These are phyloP conservation scores for Aldabrachelys gigantea DNA, from an alignment of 2,113 vertebrate species.

Conservation along the genomic window DNA sequence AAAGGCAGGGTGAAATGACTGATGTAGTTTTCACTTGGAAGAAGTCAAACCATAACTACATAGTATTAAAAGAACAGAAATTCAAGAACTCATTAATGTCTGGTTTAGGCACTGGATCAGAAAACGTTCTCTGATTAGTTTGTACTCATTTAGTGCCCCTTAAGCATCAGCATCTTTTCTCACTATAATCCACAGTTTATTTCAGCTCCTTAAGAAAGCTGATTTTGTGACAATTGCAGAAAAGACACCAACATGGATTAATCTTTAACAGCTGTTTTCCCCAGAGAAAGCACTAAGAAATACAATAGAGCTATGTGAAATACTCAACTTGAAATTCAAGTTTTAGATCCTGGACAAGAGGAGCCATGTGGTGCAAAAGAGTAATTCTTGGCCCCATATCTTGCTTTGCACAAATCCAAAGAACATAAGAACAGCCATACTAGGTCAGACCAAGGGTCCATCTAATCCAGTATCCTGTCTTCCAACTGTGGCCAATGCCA, in stretches of 20 bases:
- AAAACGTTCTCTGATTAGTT: background rate
- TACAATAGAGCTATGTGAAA: background rate
- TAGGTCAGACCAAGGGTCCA: no score
- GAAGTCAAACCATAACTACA: slow-evolving; percentile 11
- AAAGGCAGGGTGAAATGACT: slow-evolving; percentile 2
- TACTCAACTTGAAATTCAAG: background rate
- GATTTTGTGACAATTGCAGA: background rate
- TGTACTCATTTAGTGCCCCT: background rate
- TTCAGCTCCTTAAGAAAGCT: background rate
- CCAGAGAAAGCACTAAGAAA: background rate
- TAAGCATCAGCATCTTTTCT: background rate
- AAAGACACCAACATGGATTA: background rate
- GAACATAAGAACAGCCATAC: no score
- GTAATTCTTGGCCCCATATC: rapidly evolving
- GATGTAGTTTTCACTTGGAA: slow-evolving; percentile 36
- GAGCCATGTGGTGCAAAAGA: background rate
- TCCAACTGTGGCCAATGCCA: no score
- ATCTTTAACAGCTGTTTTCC: slow-evolving; percentile 11
- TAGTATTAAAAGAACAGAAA: slow-evolving; percentile 55
- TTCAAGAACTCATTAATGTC: background rate
- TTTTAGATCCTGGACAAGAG: background rate
- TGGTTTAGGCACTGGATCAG: background rate
- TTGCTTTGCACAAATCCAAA: background rate
- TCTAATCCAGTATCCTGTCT: no score
- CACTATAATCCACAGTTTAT: background rate